Evolutionary conservation across 2,888 invertebrate genomes (phyloP), one percentile per base, ranked within the genome.

Genomic region (Tubulanus polymorphus): DNA sequence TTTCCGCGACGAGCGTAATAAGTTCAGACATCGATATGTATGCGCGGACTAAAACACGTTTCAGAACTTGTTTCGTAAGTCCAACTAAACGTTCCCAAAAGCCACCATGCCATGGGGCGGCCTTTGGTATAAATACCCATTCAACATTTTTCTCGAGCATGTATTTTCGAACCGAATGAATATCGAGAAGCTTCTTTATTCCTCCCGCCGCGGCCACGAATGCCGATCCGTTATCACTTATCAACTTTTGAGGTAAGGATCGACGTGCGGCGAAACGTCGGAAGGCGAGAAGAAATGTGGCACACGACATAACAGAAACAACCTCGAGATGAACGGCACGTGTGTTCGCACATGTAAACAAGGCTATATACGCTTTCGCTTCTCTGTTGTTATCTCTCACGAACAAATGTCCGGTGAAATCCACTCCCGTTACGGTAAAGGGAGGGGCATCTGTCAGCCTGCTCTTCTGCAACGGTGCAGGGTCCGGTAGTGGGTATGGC

Each of bases 41-140:
- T 23, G 23, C 28, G 30, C 41, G 32, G 26, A 37, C 54, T 23
- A 54, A 6, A n/a, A 37, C 37, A 18, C 50, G 49, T 41, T 54
- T 54, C 26, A 54, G 12, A 2, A 27, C 10, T 8, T 12, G 15
- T 51, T 50, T 54, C 5, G 32, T 51, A n/a, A 51, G 18, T 23
- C 37, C 49, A 8, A 54, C 37, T 6, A 54, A 26, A 23, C 54
- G 26, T 37, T 49, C 54, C 37, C 50, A 54, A 29, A 54, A 54
- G 6, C 50, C 54, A n/a, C 54, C 54, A 32, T 30, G 50, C 54
- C 54, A 51, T 10, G 54, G 54, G 2, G 54, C 50, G 12, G 27
- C 23, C 18, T 35, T 20, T 25, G 50, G 50, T 23, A 52, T 54
- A 27, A 51, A 54, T 10, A 18, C n/a, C 54, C 54, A 54, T 25